Evolutionary conservation across 2,113 vertebrate genomes (phyloP).

Genomic region (Hiodon alosoides): DNA sequence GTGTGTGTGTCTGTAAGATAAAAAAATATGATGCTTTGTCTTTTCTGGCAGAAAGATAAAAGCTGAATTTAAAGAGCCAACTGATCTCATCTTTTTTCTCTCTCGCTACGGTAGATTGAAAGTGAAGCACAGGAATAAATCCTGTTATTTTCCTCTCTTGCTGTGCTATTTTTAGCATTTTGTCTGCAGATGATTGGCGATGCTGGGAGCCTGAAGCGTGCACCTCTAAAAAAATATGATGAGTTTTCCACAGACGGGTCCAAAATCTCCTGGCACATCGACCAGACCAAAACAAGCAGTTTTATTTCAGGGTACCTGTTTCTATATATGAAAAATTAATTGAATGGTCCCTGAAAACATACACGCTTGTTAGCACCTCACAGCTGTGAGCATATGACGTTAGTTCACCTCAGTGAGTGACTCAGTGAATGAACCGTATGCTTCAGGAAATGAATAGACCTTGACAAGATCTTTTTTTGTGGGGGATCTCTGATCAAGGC

Average conservation of each 20-base stretch:
- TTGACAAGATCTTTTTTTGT: too few relatives aligned
- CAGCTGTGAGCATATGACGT: too few relatives aligned
- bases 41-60: not conserved
- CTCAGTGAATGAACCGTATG: too few relatives aligned
- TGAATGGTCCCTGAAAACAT: too few relatives aligned
- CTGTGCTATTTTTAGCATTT: not conserved
- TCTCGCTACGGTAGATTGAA: conserved; percentile 11
- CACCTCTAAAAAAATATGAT: not conserved
- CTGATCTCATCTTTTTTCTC: conserved; percentile 8
- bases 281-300: not conserved
- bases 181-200: conserved; percentile 7
- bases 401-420: too few relatives aligned
- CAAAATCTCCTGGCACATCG: not conserved
- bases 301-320: too few relatives aligned
- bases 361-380: too few relatives aligned
- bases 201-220: conserved; percentile 1
- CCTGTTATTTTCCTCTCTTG: not conserved
- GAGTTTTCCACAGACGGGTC: not conserved
- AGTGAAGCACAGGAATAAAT: conserved; percentile 4
- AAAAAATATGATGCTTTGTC: not conserved
- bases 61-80: not conserved
- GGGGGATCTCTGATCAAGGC: too few relatives aligned
- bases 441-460: too few relatives aligned
- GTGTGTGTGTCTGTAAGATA: not conserved
- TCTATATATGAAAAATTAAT: too few relatives aligned